phyloP scores from a whole-genome alignment of 2,113 vertebrate species.

The Odocoileus hemionus region DNA sequence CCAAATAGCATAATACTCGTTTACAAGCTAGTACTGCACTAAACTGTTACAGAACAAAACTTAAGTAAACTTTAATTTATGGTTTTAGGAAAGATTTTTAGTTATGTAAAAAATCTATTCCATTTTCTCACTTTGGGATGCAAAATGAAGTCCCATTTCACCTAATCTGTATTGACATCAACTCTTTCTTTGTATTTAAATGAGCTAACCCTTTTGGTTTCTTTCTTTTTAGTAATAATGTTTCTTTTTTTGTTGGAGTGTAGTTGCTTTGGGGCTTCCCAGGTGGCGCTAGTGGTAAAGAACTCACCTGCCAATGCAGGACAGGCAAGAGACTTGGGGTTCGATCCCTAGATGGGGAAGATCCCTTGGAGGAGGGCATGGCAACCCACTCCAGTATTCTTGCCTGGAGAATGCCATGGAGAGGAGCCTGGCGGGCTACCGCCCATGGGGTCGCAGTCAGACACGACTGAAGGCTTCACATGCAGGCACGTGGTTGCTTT shows the following conservation, averaged over 20 bases:
- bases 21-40: background rate
- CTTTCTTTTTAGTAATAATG: background rate
- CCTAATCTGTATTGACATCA: background rate
- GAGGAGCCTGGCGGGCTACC: background rate
- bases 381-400: background rate
- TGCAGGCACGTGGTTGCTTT: background rate
- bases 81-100: slow-evolving; percentile 6
- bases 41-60: background rate
- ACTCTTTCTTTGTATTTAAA: background rate
- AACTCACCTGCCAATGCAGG: background rate
- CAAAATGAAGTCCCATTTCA: background rate
- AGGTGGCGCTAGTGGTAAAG: background rate
- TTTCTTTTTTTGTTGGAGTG: background rate
- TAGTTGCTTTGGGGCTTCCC: background rate
- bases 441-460: background rate
- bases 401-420: background rate
- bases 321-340: background rate
- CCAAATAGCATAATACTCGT: background rate
- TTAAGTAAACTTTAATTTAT: background rate
- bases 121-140: background rate
- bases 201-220: background rate
- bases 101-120: background rate
- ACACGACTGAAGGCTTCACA: background rate
- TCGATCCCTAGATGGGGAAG: background rate
- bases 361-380: background rate